A percentile compares a stretch with the other conserved stretches of the same genome.
Evolutionary conservation across 1,140 invertebrate species (phyloP).

Genomic region (Chionoecetes opilio): DNA sequence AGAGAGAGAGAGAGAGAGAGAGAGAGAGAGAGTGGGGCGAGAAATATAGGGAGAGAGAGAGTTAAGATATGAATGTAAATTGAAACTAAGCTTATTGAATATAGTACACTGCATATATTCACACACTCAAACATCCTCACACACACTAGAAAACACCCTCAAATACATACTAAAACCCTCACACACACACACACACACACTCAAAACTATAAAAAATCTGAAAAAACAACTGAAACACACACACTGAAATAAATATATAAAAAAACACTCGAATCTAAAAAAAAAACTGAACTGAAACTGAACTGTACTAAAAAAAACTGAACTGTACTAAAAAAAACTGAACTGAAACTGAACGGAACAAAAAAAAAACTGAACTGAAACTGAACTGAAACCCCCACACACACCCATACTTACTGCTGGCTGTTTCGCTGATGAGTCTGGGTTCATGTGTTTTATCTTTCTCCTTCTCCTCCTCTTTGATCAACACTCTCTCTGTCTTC

Average conservation of each 20-base stretch:
- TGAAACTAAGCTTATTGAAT: no score
- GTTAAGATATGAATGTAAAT: background rate
- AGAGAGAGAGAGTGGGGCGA: background rate
- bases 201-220: no score
- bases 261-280: no score
- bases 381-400: background rate
- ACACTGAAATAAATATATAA: no score
- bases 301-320: background rate
- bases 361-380: background rate
- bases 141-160: no score
- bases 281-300: no score
- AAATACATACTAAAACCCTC: no score
- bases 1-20: background rate
- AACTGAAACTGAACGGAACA: background rate
- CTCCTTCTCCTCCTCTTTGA: slow-evolving; percentile 68
- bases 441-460: slow-evolving; percentile 46
- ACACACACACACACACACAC: no score
- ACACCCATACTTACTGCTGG: slow-evolving; percentile 56
- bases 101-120: no score
- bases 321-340: background rate
- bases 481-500: slow-evolving; percentile 59
- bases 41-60: background rate
- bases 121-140: no score
- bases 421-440: slow-evolving; percentile 55
- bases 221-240: no score